Conservation (phyloP, 2,113 vertebrate genomes). For the Rhinolophus ferrumequinum region DNA sequence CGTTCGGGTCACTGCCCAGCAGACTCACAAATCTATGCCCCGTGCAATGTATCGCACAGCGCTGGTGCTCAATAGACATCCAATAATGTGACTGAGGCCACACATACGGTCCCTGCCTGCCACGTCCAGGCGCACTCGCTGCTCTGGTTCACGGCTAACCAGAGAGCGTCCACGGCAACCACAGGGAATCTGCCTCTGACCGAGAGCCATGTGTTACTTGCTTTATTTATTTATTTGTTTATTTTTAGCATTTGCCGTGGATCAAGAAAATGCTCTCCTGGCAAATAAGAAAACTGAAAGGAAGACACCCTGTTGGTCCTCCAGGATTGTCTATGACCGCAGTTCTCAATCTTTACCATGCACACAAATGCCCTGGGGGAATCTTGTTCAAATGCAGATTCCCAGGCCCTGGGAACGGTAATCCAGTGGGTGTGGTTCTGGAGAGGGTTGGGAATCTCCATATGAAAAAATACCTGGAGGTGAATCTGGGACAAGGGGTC, state of each 20-base stretch:
- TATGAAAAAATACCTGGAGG: not conserved
- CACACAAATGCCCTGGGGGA: not conserved
- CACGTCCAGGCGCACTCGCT: fast-evolving
- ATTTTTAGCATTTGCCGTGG: not conserved
- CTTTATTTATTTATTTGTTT: not conserved
- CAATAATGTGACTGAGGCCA: no score
- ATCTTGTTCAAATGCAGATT: not conserved
- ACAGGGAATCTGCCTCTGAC: not conserved
- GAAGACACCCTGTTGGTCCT: not conserved
- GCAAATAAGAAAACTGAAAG: not conserved
- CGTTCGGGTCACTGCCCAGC: not conserved
- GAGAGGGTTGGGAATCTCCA: not conserved
- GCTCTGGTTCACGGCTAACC: fast-evolving
- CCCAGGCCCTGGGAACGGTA: not conserved
- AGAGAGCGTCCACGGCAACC: fast-evolving
- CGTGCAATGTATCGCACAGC: fast-evolving
- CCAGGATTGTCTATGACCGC: fast-evolving
- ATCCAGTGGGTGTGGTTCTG: no score
- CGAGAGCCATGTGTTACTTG: not conserved
- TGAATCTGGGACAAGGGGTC: not conserved
- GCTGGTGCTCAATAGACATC: not conserved
- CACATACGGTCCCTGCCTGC: fast-evolving
- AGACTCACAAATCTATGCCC: not conserved
- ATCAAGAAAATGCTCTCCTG: not conserved
- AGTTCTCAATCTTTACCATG: not conserved